These are phyloP conservation scores for Enteromius paludinosus DNA, from an alignment of 2,797 vertebrate genomes.

Conservation along the genomic window DNA sequence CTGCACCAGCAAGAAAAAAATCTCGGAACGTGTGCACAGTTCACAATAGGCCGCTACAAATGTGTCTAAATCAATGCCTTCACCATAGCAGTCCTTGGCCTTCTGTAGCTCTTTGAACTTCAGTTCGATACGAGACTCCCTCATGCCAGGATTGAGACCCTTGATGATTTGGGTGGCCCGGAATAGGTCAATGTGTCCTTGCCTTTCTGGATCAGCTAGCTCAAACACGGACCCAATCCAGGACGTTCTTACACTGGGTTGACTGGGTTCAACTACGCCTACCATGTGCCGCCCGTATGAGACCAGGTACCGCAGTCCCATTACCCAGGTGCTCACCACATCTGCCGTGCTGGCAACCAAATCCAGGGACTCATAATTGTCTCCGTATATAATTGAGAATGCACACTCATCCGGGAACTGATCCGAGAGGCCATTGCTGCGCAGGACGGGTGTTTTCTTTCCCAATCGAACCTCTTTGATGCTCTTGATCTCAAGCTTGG, in stretches of 20 bases:
- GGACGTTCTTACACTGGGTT: slow-evolving; percentile 87
- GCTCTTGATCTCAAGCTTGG: slow-evolving; percentile 91
- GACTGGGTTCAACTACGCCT: slow-evolving; percentile 78
- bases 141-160: slow-evolving; percentile 91
- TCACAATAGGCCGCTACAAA: slow-evolving; percentile 91
- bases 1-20: slow-evolving; percentile 91
- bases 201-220: slow-evolving; percentile 84
- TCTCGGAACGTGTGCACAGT: slow-evolving; percentile 91
- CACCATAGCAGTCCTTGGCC: slow-evolving; percentile 81
- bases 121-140: slow-evolving; percentile 86
- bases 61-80: slow-evolving; percentile 83
- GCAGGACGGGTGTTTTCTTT: slow-evolving; percentile 90
- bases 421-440: slow-evolving; percentile 91
- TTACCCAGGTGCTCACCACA: slow-evolving; percentile 92
- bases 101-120: slow-evolving; percentile 95
- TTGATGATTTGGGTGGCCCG: slow-evolving; percentile 90
- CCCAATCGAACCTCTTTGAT: slow-evolving; percentile 91
- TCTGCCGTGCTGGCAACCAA: slow-evolving; percentile 89
- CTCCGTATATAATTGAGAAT: slow-evolving; percentile 94
- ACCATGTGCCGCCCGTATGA: slow-evolving; percentile 90
- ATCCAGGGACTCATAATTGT: slow-evolving; percentile 93
- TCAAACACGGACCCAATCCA: slow-evolving; percentile 91
- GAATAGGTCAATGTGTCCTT: slow-evolving; percentile 83
- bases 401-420: slow-evolving; percentile 93
- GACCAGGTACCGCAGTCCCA: slow-evolving; percentile 91